Conservation (phyloP, 2,113 vertebrate species). For the Elephantulus edwardii region DNA sequence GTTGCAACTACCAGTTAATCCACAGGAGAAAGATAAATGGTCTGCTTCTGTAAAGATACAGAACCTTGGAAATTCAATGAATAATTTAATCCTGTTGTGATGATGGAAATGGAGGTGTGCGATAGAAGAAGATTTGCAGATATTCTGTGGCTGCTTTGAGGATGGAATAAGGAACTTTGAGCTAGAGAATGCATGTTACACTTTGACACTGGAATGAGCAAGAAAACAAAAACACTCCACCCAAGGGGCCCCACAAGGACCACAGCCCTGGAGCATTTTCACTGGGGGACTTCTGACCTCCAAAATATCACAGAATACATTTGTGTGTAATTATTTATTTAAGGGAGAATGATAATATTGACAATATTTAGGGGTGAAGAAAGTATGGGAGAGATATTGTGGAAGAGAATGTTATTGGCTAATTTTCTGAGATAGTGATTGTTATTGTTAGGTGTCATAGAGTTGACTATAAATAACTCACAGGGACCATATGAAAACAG, state of each 20-base stretch:
- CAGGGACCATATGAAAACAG: no score
- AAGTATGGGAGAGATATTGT: rapidly evolving
- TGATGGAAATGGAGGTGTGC: no score
- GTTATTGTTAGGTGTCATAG: no score
- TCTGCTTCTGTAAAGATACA: no score
- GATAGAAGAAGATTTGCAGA: neutral
- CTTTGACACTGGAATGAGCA: no score
- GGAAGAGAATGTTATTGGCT: rapidly evolving
- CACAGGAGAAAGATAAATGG: no score
- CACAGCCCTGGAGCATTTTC: rapidly evolving
- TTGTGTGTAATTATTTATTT: rapidly evolving
- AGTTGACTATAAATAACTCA: no score
- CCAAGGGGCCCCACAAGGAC: rapidly evolving
- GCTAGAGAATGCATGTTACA: rapidly evolving
- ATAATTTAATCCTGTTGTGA: no score
- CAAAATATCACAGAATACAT: rapidly evolving
- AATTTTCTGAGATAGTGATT: no score
- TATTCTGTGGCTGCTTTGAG: neutral
- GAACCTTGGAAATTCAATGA: no score
- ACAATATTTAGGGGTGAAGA: neutral
- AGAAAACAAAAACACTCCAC: neutral
- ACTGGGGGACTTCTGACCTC: neutral
- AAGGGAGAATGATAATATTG: neutral
- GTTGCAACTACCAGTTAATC: no score
- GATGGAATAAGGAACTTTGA: rapidly evolving